Conservation (phyloP, 1,140 invertebrate genomes). For the Conus betulinus region DNA sequence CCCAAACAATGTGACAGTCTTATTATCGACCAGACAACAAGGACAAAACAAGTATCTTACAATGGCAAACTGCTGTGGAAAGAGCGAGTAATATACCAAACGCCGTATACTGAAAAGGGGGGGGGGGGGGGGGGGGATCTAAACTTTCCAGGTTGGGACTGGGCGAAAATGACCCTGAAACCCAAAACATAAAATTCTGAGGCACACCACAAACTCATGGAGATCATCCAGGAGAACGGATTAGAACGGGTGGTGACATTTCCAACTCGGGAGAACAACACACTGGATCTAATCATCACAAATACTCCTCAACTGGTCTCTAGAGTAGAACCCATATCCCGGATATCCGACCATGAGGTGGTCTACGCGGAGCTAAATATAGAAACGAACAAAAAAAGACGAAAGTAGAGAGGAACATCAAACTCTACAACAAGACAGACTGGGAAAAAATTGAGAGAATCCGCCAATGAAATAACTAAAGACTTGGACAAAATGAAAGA, state of each 20-base stretch:
- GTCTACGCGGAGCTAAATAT: background rate
- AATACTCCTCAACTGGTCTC: background rate
- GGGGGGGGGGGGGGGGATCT: too few species aligned
- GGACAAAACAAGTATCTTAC: too few species aligned
- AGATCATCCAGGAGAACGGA: too few species aligned
- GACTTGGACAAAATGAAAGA: background rate
- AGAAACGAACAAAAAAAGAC: background rate
- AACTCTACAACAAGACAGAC: background rate
- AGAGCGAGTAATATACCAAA: too few species aligned
- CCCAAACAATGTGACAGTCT: too few species aligned
- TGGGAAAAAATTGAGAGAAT: background rate
- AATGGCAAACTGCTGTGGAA: too few species aligned
- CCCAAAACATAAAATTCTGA: background rate
- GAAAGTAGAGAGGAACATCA: background rate
- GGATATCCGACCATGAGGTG: background rate
- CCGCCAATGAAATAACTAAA: background rate
- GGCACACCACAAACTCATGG: too few species aligned
- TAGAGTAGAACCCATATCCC: background rate
- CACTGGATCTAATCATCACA: background rate
- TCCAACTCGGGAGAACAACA: background rate
- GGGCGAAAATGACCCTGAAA: background rate
- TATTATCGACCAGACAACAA: too few species aligned
- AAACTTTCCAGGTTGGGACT: background rate
- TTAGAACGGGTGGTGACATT: too few species aligned
- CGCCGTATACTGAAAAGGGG: too few species aligned